Percentiles rank a stretch among this genome's conserved stretches.
These are phyloP conservation scores for Barbus barbus DNA, from an alignment of 2,113 vertebrate species.

Conservation along the genomic window DNA sequence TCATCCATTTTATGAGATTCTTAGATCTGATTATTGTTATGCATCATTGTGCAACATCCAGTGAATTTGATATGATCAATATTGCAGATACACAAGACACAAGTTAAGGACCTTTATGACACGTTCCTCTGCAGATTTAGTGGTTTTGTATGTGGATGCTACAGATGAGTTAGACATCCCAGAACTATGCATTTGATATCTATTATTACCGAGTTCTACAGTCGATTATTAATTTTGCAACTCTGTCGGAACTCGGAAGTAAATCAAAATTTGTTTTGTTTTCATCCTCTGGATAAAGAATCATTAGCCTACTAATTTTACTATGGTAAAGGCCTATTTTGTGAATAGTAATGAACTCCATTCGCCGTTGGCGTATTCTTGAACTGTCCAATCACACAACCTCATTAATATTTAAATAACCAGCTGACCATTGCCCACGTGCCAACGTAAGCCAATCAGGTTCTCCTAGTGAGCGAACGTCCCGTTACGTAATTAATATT, in stretches of 20 bases:
- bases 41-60: not conserved
- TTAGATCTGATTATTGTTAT: not conserved
- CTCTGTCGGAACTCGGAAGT: not conserved
- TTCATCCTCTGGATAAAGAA: not conserved
- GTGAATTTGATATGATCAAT: not conserved
- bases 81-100: not conserved
- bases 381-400: constrained; percentile 1
- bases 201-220: not conserved
- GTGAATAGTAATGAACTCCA: not conserved
- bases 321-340: not conserved
- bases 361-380: not conserved
- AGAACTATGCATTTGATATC: not conserved
- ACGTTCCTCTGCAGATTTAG: not conserved
- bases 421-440: not conserved
- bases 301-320: not conserved
- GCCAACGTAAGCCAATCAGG: not conserved
- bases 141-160: not conserved
- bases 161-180: not conserved
- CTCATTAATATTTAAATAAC: not conserved
- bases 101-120: not conserved
- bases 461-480: not conserved
- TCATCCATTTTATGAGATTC: not conserved
- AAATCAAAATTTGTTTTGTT: not conserved
- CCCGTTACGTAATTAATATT: constrained; percentile 23
- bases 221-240: not conserved